Conservation (phyloP, 2,888 invertebrate species). For the Synergus japonicus region DNA sequence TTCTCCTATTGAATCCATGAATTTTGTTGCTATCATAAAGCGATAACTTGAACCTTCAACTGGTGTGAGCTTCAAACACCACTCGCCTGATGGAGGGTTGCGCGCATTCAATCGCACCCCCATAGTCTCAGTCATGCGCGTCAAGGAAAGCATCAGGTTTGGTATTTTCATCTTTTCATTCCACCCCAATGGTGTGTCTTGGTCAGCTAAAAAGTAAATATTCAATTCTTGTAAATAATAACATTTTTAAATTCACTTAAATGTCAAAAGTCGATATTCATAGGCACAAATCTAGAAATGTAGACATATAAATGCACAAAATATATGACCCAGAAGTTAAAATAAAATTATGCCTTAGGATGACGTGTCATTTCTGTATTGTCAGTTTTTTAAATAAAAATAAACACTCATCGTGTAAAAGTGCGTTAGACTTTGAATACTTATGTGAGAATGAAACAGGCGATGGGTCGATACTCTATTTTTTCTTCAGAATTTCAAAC, state of each 20-base stretch:
- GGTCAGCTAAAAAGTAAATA: conserved; percentile 25
- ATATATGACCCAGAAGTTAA: not conserved
- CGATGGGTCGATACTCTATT: not conserved
- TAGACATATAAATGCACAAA: not conserved
- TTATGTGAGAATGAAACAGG: not conserved
- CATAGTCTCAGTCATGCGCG: conserved; percentile 56
- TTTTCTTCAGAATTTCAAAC: not conserved
- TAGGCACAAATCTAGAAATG: not conserved
- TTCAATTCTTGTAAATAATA: not conserved
- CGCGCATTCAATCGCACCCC: conserved; percentile 62
- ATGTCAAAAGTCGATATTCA: not conserved
- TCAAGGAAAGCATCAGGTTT: conserved; percentile 58
- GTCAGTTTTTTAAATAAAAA: not conserved
- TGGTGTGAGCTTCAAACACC: conserved; percentile 62
- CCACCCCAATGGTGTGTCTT: conserved; percentile 42
- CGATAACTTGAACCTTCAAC: conserved; percentile 61
- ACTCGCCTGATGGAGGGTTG: conserved; percentile 66
- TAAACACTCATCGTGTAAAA: not conserved
- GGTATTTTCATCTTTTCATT: conserved; percentile 43
- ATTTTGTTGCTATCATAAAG: conserved; percentile 50
- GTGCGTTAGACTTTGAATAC: not conserved
- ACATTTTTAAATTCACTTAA: not conserved
- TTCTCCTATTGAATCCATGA: not conserved
- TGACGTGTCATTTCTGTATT: conserved; percentile 13
- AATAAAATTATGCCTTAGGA: not conserved